Evolutionary conservation across 2,888 invertebrate species (phyloP).

Genomic region (Acrobasis consociella): DNA sequence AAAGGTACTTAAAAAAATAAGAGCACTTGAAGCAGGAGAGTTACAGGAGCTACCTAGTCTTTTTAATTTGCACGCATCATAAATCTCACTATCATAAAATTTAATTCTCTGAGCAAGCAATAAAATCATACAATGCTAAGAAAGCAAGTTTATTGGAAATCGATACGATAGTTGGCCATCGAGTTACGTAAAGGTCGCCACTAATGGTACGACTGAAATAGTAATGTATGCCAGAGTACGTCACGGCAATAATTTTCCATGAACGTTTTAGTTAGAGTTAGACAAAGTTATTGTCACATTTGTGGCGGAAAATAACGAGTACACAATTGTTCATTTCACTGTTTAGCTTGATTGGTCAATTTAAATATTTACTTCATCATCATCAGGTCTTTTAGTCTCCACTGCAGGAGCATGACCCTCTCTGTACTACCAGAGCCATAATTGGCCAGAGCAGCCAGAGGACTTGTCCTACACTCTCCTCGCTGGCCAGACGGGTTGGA

Average conservation of each 20-base stretch:
- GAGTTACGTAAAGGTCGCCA: slow-evolving; percentile 40
- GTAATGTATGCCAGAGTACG: slow-evolving; percentile 19
- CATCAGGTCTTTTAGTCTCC: no score
- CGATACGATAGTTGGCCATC: slow-evolving; percentile 40
- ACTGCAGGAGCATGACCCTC: no score
- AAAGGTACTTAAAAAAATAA: no score
- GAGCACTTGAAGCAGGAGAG: no score
- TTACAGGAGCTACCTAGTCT: no score
- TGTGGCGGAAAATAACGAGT: background rate
- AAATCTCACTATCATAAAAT: no score
- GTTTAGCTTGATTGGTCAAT: background rate
- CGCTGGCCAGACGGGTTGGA: no score
- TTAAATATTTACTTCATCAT: background rate
- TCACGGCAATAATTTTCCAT: slow-evolving; percentile 17
- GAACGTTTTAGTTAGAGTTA: slow-evolving; percentile 12
- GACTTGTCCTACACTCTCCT: no score
- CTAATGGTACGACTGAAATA: slow-evolving; percentile 26
- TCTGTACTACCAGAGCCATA: no score
- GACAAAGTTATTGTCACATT: slow-evolving; percentile 4
- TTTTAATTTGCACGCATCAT: no score
- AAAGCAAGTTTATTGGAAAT: slow-evolving; percentile 31
- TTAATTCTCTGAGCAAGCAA: no score
- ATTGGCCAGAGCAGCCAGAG: no score
- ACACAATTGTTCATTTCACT: background rate
- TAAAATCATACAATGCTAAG: background rate